These are phyloP conservation scores for Andrena cerasifolii DNA, from an alignment of 1,140 invertebrate species.

Conservation along the genomic window DNA sequence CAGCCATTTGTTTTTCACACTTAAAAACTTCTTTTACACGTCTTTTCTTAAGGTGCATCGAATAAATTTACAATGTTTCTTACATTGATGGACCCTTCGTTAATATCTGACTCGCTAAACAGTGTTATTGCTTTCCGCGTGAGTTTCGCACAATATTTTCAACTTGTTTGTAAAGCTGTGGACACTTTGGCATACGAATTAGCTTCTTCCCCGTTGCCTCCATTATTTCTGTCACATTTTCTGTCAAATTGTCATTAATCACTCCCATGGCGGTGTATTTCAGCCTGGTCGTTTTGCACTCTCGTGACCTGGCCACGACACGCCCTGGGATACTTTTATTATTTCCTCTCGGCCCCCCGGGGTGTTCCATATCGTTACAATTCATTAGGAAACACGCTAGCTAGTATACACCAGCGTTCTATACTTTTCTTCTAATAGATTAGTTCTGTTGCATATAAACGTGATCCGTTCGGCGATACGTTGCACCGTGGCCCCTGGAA, in stretches of 20 bases:
- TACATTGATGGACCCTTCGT: no score
- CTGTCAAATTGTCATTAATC: constrained; percentile 51
- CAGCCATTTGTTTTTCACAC: no score
- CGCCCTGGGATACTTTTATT: constrained; percentile 64
- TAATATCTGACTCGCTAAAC: no score
- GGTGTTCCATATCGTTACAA: constrained; percentile 68
- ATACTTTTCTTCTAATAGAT: constrained; percentile 30
- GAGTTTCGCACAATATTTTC: no score
- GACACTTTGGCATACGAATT: no score
- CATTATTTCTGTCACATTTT: constrained; percentile 22
- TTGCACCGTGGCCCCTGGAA: no score
- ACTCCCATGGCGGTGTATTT: constrained; percentile 13
- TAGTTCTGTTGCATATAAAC: constrained; percentile 7
- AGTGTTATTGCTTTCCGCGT: no score
- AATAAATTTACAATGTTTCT: no score
- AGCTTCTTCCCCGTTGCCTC: not conserved
- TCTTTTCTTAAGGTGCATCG: no score
- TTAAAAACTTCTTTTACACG: no score
- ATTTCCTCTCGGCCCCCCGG: constrained; percentile 56
- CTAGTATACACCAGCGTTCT: constrained; percentile 33
- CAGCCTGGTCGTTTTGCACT: constrained; percentile 43
- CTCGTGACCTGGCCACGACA: constrained; percentile 61
- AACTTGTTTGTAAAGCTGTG: no score
- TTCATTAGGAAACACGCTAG: constrained; percentile 69
- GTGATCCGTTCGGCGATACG: not conserved